Percentiles rank a stretch among this genome's conserved stretches.
Evolutionary conservation across 2,797 vertebrate species (phyloP).

Genomic region (Peromyscus aztecus): DNA sequence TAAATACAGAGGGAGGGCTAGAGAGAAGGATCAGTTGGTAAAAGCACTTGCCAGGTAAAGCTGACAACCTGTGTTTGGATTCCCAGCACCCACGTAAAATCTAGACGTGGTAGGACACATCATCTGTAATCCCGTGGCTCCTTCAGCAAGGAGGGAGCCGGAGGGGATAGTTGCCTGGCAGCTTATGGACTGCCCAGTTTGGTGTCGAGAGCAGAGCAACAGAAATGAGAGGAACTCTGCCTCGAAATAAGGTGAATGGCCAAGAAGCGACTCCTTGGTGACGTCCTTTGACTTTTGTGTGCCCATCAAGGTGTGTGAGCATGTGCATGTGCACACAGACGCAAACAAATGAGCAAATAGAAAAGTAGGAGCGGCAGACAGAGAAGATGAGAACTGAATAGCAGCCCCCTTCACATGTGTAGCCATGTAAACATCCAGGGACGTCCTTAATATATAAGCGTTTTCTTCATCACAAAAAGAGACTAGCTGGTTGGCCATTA

Average conservation of each 20-base stretch:
- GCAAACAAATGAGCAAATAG: not conserved
- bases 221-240: not conserved
- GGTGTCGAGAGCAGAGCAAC: not conserved
- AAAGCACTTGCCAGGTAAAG: not conserved
- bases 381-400: conserved; percentile 67
- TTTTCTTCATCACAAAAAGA: conserved; percentile 63
- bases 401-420: conserved; percentile 58
- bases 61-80: not conserved
- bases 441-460: conserved; percentile 4
- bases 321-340: not conserved
- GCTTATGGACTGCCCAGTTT: not conserved
- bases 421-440: conserved; percentile 75
- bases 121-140: not conserved
- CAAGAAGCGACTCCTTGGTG: not conserved
- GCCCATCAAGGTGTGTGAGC: not conserved
- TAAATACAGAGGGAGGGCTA: not conserved
- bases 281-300: too few species aligned
- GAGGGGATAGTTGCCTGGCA: not conserved
- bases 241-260: not conserved
- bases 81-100: not conserved
- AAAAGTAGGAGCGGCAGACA: not conserved
- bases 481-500: conserved; percentile 68
- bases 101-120: not conserved
- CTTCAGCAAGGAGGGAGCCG: not conserved
- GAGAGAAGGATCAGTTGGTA: not conserved